These are phyloP conservation scores for Drosophila paulistorum DNA, from an alignment of 1,140 invertebrate species.

Conservation along the genomic window DNA sequence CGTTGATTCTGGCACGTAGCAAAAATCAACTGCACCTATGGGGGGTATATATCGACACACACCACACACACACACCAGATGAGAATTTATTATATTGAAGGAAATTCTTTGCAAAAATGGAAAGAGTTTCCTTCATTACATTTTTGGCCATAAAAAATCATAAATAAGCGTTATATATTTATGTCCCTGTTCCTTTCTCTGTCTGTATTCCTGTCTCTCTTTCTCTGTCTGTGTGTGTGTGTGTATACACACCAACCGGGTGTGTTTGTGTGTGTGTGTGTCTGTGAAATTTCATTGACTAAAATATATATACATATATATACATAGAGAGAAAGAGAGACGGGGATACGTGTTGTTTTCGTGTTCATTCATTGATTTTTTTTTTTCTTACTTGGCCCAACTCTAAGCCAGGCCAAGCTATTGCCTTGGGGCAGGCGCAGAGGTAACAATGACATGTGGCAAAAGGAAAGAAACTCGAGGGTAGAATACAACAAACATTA, in stretches of 20 bases:
- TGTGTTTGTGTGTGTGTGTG: conserved; percentile 11
- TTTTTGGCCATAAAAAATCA: conserved; percentile 8
- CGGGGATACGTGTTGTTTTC: conserved; percentile 44
- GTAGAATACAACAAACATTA: conserved; percentile 35
- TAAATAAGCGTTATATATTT: not conserved
- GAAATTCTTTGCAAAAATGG: conserved; percentile 13
- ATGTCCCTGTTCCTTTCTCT: too few relatives aligned
- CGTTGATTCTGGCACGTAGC: conserved; percentile 55
- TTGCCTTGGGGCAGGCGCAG: conserved; percentile 31
- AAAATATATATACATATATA: conserved; percentile 33
- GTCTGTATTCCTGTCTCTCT: too few relatives aligned
- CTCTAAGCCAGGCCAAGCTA: not conserved
- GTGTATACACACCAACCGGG: conserved; percentile 8
- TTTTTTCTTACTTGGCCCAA: conserved; percentile 21
- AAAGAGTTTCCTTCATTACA: not conserved
- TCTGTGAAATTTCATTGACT: conserved; percentile 47
- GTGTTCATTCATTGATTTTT: conserved; percentile 63
- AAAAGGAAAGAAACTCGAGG: conserved; percentile 38
- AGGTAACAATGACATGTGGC: conserved; percentile 20
- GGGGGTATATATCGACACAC: not conserved
- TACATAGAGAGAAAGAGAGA: conserved; percentile 4
- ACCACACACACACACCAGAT: not conserved
- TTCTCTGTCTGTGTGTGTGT: not conserved
- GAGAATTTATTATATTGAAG: conserved; percentile 7
- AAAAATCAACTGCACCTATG: conserved; percentile 16